These are phyloP conservation scores for Epistrophe eligans DNA, from an alignment of 2,888 invertebrate species.

Conservation along the genomic window DNA sequence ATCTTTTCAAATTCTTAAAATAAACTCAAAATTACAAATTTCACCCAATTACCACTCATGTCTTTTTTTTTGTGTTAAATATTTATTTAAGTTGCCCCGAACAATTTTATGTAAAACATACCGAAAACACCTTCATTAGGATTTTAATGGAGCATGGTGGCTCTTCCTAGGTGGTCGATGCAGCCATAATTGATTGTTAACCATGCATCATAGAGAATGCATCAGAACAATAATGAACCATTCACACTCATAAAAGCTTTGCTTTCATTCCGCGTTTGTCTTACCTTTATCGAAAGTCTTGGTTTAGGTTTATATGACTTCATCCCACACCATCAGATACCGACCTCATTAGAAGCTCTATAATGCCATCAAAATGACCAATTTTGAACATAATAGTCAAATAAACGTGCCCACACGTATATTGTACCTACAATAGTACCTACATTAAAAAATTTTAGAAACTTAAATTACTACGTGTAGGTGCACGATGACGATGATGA, in stretches of 20 bases:
- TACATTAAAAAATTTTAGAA: conserved; percentile 30
- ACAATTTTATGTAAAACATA: conserved; percentile 5
- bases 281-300: not conserved
- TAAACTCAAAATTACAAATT: not conserved
- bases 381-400: conserved; percentile 33
- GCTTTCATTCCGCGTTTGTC: conserved; percentile 55
- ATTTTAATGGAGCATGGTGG: conserved; percentile 1
- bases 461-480: conserved; percentile 65
- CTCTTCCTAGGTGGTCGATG: conserved; percentile 49
- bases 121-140: conserved; percentile 33
- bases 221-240: conserved; percentile 13
- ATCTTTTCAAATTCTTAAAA: not conserved
- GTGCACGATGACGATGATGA: conserved; percentile 30
- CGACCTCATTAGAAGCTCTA: conserved; percentile 63
- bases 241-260: conserved; percentile 24
- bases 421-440: too few relatives aligned
- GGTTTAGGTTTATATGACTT: conserved; percentile 51
- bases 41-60: not conserved
- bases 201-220: not conserved
- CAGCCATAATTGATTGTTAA: conserved; percentile 15
- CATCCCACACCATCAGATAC: conserved; percentile 53
- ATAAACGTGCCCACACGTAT: conserved; percentile 53
- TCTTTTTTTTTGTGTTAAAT: not conserved
- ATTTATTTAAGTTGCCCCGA: too few relatives aligned
- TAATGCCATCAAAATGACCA: conserved; percentile 55